phyloP scores from a whole-genome alignment of 2,888 invertebrate genomes.

The Drosophila parthenogenetica region DNA sequence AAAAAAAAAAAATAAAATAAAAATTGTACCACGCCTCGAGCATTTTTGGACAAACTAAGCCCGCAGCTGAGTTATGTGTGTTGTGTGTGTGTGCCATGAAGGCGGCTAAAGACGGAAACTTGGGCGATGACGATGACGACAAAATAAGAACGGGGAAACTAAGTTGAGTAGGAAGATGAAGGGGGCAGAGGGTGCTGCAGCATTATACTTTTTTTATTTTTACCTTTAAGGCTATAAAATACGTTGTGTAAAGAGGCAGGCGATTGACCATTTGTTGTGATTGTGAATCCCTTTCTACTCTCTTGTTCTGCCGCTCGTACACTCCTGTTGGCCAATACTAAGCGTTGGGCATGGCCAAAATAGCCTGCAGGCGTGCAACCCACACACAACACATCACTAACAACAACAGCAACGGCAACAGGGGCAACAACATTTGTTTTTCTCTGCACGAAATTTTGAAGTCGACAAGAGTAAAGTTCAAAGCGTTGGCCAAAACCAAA shows the following conservation, averaged over 20 bases:
- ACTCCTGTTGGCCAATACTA: conserved; percentile 54
- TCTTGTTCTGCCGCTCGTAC: not conserved
- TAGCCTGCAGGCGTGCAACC: conserved; percentile 56
- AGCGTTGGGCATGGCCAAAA: conserved; percentile 65
- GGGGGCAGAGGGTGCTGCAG: conserved; percentile 11
- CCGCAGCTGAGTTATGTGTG: conserved; percentile 74
- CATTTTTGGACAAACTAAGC: conserved; percentile 78
- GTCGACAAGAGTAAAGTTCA: conserved; percentile 64
- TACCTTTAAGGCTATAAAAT: conserved; percentile 76
- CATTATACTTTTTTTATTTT: conserved; percentile 63
- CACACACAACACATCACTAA: conserved; percentile 47
- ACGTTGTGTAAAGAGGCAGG: conserved; percentile 47
- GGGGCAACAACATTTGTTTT: conserved; percentile 15
- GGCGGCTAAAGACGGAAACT: conserved; percentile 34
- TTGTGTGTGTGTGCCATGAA: conserved; percentile 29
- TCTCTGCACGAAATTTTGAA: conserved; percentile 21
- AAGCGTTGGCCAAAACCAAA: conserved; percentile 58
- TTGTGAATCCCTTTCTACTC: conserved; percentile 17
- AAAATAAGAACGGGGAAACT: conserved; percentile 18
- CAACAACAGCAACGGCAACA: conserved; percentile 47
- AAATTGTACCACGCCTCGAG: conserved; percentile 60
- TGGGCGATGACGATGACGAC: conserved; percentile 22
- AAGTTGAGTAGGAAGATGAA: conserved; percentile 30
- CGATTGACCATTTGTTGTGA: conserved; percentile 69
- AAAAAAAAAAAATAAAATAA: conserved; percentile 60